Evolutionary conservation across 1,140 invertebrate genomes (phyloP).

Genomic region (Lasioglossum albipes): DNA sequence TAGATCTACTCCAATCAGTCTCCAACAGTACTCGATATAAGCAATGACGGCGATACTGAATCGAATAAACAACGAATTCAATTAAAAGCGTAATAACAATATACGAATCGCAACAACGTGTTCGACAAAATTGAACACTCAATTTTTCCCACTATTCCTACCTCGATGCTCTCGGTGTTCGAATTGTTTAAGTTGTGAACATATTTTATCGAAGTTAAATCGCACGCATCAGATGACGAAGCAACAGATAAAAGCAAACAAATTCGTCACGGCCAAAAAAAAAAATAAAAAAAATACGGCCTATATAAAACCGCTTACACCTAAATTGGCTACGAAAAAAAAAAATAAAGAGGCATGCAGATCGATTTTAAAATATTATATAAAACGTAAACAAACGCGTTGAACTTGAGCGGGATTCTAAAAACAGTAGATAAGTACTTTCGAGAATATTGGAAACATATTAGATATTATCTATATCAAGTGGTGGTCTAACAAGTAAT

Average conservation of each 20-base stretch:
- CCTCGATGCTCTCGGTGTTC: constrained; percentile 19
- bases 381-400: constrained; percentile 61
- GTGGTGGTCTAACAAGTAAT: constrained; percentile 75
- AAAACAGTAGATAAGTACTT: constrained; percentile 80
- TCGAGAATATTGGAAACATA: constrained; percentile 77
- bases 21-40: background rate
- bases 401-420: constrained; percentile 76
- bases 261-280: constrained; percentile 59
- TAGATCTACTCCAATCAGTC: background rate
- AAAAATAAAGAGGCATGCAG: constrained; percentile 49
- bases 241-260: constrained; percentile 45
- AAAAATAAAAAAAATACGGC: constrained; percentile 53
- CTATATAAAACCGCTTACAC: constrained; percentile 58
- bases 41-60: background rate
- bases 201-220: constrained; percentile 9
- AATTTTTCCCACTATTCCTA: background rate
- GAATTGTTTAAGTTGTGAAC: constrained; percentile 1
- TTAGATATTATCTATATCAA: constrained; percentile 76
- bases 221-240: constrained; percentile 15
- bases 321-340: constrained; percentile 46
- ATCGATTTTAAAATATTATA: constrained; percentile 54
- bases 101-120: constrained; percentile 27
- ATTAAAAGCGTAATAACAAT: constrained; percentile 50
- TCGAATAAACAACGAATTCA: constrained; percentile 42
- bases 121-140: constrained; percentile 19